Percentiles rank a stretch among this genome's conserved stretches.
Conservation (phyloP, 2,113 vertebrate species). For the Gnathonemus longibarbis region DNA sequence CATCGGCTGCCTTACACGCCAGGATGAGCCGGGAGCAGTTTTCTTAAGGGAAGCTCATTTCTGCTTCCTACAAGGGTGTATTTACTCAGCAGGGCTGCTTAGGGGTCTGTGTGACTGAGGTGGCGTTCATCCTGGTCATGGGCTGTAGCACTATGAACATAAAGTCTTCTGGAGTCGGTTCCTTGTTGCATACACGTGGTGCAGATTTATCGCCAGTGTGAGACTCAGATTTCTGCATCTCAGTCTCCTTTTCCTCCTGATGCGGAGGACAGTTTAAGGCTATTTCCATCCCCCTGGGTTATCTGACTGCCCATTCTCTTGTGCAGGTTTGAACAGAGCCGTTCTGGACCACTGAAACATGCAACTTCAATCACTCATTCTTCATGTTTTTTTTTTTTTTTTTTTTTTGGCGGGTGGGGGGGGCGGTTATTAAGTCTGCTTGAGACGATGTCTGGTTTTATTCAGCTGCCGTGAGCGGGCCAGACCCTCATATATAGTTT, state of each 20-base stretch:
- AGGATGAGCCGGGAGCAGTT: background rate
- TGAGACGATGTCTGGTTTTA: slow-evolving; percentile 1
- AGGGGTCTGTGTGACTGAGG: background rate
- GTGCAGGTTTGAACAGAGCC: background rate
- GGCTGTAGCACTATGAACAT: background rate
- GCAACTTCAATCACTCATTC: background rate
- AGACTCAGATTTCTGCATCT: background rate
- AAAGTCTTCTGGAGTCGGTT: background rate
- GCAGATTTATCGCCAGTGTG: background rate
- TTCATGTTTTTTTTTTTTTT: background rate
- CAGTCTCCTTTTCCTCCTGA: background rate
- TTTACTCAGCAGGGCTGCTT: background rate
- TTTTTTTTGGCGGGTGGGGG: background rate
- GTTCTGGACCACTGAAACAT: background rate
- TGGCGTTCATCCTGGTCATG: background rate
- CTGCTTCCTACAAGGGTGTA: background rate
- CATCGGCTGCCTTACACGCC: background rate
- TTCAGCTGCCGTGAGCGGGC: background rate
- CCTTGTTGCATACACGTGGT: background rate
- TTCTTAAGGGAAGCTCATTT: background rate
- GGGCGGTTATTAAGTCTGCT: background rate
- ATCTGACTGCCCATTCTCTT: background rate
- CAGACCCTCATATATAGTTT: background rate
- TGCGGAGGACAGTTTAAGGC: background rate
- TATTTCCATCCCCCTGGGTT: background rate